Evolutionary conservation across 1,140 invertebrate genomes (phyloP), one percentile per base, ranked within the genome.

Genomic region (Hycleus cichorii): DNA sequence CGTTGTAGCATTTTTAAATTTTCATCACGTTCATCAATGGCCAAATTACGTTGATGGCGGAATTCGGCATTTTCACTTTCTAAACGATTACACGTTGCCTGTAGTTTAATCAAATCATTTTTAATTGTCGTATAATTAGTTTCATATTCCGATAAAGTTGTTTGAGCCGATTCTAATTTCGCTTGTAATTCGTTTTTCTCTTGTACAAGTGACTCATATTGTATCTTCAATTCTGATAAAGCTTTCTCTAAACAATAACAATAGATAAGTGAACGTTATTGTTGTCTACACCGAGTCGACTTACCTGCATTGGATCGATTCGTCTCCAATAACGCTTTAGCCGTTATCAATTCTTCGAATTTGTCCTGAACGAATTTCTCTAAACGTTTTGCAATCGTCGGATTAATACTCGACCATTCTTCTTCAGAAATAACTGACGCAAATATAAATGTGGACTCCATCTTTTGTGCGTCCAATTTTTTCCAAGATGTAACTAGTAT

Each of bases 11-110:
- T 83, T 58, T 81, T 78, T 24, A 83, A 77, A 10, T 89, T 72
- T 39, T 82, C 80, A 74, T 89, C 86, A 43, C 85, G 80, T 70
- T 91, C 88, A 66, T 89, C 86, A 47, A 83, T 73, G 25, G 82
- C 78, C 18, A 77, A 70, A 73, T 87, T 82, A 60, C 85, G 76
- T 56, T 86, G 81, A 57, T 76, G 75, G 3, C 83, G 73, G 55
- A 80, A 74, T 32, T 80, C 76, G 1, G 72, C 66, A 50, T 77
- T 74, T 62, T 81, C 81, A 40, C 74, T 74, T 62, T 85, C 81
- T 11, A 81, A 67, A 56, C 75, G 78, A 40, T 69, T 74, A 27
- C 78, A 77, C 50, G 76, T 79, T 47, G 84, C 80, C 63, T 82
- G 78, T n/a, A 86, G 71, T 68, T 82, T 84, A 39, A 76, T 73